Percentiles rank a stretch among this genome's conserved stretches.
Evolutionary conservation across 2,797 vertebrate species (phyloP).

Genomic region (Sphenodon punctatus): DNA sequence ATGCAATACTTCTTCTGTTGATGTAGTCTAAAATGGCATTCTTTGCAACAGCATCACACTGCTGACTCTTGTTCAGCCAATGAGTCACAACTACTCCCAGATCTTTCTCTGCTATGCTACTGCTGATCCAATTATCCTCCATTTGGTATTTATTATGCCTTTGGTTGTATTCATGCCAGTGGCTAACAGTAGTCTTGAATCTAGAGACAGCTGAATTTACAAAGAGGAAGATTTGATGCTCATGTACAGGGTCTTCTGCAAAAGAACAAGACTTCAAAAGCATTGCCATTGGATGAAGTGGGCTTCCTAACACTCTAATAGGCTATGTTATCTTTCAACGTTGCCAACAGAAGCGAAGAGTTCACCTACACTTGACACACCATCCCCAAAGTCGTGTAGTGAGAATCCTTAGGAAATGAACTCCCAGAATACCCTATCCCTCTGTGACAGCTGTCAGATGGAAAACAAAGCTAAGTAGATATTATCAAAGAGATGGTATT

Average conservation of each 20-base stretch:
- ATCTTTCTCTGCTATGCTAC: too few species aligned
- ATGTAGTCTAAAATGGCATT: too few species aligned
- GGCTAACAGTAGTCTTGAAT: too few species aligned
- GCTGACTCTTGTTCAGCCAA: too few species aligned
- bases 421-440: slow-evolving; percentile 13
- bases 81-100: too few species aligned
- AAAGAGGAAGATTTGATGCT: neutral
- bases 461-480: slow-evolving; percentile 21
- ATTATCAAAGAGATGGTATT: slow-evolving; percentile 34
- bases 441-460: slow-evolving; percentile 12
- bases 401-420: neutral
- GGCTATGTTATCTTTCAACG: neutral
- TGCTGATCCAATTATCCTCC: too few species aligned
- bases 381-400: slow-evolving; percentile 8
- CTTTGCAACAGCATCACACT: too few species aligned
- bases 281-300: neutral
- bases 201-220: neutral
- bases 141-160: too few species aligned
- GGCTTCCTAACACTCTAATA: neutral
- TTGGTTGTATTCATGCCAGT: too few species aligned
- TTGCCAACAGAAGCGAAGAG: neutral
- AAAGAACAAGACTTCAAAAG: neutral
- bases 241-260: neutral
- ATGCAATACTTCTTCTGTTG: too few species aligned
- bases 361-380: neutral